phyloP scores from a whole-genome alignment of 2,113 vertebrate genomes.

The Takifugu flavidus region DNA sequence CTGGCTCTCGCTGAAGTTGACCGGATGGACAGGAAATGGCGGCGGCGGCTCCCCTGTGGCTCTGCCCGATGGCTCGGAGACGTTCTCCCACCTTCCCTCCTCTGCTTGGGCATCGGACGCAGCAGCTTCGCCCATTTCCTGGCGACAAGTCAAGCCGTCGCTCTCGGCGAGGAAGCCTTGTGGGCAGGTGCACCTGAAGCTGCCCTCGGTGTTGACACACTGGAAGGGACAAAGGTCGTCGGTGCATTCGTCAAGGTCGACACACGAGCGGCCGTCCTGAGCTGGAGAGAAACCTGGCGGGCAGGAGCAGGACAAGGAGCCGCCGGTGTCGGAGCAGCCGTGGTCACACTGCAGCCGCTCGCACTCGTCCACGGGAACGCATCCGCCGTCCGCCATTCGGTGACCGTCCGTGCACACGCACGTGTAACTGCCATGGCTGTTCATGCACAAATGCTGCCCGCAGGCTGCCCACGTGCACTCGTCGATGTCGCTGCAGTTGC shows the following conservation, averaged over 20 bases:
- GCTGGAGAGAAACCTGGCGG: conserved; percentile 52
- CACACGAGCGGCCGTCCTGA: conserved; percentile 42
- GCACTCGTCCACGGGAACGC: conserved; percentile 70
- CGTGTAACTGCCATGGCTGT: conserved; percentile 54
- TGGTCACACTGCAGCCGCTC: conserved; percentile 46
- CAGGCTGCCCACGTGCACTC: conserved; percentile 63
- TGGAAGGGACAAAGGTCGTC: conserved; percentile 39
- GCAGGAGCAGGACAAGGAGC: conserved; percentile 71
- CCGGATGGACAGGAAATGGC: not conserved
- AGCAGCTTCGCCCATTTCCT: not conserved
- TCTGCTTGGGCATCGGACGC: not conserved
- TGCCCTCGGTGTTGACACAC: conserved; percentile 64
- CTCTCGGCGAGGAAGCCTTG: conserved; percentile 26
- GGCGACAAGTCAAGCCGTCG: conserved; percentile 33
- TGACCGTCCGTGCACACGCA: conserved; percentile 66
- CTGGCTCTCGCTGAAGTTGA: conserved; percentile 1
- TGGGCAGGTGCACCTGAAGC: conserved; percentile 56
- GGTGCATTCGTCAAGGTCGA: conserved; percentile 65
- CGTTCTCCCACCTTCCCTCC: not conserved
- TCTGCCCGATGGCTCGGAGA: conserved; percentile 7
- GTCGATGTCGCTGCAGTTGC: conserved; percentile 66
- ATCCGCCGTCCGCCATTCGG: conserved; percentile 38
- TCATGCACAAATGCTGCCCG: conserved; percentile 47
- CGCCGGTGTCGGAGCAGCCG: conserved; percentile 59
- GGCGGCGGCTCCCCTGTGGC: conserved; percentile 29